Evolutionary conservation across 2,888 invertebrate species (phyloP), one percentile per base, ranked within the genome.

Genomic region (Drosophila barbarae): DNA sequence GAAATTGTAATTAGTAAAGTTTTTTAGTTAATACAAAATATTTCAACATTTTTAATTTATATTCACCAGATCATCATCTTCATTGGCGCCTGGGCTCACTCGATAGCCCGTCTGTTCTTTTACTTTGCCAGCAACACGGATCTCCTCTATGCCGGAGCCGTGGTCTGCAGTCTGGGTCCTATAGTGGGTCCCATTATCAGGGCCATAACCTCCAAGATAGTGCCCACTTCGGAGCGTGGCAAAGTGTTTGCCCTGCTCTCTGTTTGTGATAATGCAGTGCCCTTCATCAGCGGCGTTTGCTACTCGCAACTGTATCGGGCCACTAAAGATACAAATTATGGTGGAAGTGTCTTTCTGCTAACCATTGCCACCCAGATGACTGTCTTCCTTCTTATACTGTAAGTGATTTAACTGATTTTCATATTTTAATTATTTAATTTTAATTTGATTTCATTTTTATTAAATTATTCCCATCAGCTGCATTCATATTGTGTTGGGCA

Each of bases 181-280:
- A 92, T 94, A 49, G 94, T 95, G 0, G 94, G 94, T 0, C 95
- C 95, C 0, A 93, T 95, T 59, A 91, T 96, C 61, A 91, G 96
- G n/a, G 94, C 95, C 0, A 93, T 95, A 91, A 93, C 94, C 1
- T 95, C 95, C 0, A 96, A 96, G 90, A 91, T 95, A 26, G 92
- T 95, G 30, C 91, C 93, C 0, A 89, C 91, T 1, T 90, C 92
- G 36, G 95, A 96, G 85, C 91, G 95, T 90, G 96, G 95, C 91
- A 95, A 94, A 86, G 93, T 94, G 1, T 95, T 94, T 85, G 93
- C 95, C 0, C 90, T 95, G 69, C 90, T 96, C 8, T 93, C 95
- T 0, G 95, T 95, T 1, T 95, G 94, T 87, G 95, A 95, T 84
- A 95, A 95, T 84, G 94, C 95, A 0, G 93, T 95, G 38, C 95